Conservation (phyloP, 2,888 invertebrate genomes). For the Pseudococcus jackbeardsleyi region DNA sequence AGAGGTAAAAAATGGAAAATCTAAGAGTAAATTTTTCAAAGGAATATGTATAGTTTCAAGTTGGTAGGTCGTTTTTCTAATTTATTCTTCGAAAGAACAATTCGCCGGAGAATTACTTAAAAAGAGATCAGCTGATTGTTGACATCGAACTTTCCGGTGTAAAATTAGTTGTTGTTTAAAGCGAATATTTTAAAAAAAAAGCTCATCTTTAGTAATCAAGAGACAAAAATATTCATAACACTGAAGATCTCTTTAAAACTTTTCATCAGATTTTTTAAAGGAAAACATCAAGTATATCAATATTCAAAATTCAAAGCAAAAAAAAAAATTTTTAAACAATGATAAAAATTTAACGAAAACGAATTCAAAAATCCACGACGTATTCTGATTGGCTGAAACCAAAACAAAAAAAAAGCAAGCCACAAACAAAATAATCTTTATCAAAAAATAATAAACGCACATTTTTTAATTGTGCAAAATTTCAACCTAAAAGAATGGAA, state of each 20-base stretch:
- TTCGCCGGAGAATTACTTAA: not conserved
- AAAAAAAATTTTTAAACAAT: too few species aligned
- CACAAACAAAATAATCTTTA: not conserved
- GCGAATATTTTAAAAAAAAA: not conserved
- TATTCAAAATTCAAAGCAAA: not conserved
- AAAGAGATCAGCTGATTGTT: not conserved
- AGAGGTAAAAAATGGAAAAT: not conserved
- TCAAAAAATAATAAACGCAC: not conserved
- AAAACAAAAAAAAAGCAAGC: not conserved
- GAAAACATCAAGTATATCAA: not conserved
- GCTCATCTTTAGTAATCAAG: not conserved
- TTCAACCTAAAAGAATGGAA: not conserved
- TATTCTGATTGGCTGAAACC: not conserved
- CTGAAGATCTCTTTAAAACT: too few species aligned
- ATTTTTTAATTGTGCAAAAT: not conserved
- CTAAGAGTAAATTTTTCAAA: not conserved
- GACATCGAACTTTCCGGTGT: not conserved
- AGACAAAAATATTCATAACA: not conserved
- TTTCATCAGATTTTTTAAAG: too few species aligned
- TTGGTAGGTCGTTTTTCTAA: not conserved
- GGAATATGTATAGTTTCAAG: not conserved
- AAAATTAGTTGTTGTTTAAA: not conserved
- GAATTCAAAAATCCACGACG: not conserved
- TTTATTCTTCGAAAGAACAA: not conserved
- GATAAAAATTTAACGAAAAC: not conserved